Evolutionary conservation across 2,888 invertebrate genomes (phyloP).

Genomic region (Leptogaster cylindrica): DNA sequence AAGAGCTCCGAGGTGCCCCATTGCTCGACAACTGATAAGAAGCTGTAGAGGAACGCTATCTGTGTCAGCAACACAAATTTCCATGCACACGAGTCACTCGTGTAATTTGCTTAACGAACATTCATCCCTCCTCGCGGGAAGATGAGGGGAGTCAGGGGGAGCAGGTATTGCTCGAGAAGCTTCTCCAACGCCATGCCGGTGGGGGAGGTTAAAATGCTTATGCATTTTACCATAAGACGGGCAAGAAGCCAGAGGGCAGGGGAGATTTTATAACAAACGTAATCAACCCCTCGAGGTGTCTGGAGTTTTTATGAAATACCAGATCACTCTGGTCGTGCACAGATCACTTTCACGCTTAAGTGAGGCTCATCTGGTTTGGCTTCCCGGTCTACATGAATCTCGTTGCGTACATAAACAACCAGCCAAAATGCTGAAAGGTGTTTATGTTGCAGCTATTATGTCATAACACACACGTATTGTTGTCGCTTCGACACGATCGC

Average conservation of each 20-base stretch:
- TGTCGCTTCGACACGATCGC: not conserved
- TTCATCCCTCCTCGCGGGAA: not conserved
- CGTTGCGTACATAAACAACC: slow-evolving; percentile 14
- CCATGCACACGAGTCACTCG: slow-evolving; percentile 2
- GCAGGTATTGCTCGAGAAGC: no score
- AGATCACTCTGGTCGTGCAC: not conserved
- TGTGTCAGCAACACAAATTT: slow-evolving; percentile 34
- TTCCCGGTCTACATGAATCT: not conserved
- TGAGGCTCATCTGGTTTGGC: not conserved
- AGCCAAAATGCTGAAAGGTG: not conserved
- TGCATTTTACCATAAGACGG: no score
- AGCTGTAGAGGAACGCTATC: not conserved
- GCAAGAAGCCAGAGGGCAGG: no score
- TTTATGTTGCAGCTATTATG: slow-evolving; percentile 6
- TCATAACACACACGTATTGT: slow-evolving; percentile 2
- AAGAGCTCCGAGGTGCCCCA: no score
- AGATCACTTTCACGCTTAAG: not conserved
- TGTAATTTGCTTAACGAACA: slow-evolving; percentile 3
- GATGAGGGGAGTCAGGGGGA: no score
- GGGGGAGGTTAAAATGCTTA: no score
- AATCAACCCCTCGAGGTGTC: no score
- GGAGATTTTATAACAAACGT: no score
- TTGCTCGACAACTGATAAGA: slow-evolving; percentile 10
- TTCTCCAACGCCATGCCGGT: no score
- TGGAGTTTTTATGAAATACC: slow-evolving; percentile 2